Base-by-base conservation (phyloP, 2,113 vertebrate genomes). In the Trogon surrucura region DNA sequence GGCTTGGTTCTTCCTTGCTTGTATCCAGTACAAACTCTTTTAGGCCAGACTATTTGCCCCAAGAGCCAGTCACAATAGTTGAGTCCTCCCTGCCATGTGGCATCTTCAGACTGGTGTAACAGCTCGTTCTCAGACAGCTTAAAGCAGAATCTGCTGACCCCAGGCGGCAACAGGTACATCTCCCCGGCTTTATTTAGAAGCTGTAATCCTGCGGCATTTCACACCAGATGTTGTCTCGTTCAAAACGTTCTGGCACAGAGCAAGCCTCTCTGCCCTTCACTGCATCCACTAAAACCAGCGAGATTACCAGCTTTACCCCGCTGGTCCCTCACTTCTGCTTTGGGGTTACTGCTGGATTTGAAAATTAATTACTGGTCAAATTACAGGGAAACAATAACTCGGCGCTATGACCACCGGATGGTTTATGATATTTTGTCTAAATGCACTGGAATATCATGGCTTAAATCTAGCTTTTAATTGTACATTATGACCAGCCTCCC, bases 111-210 rank as follows among this genome's bases (percentile, higher is more conserved):
- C 60, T 5, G 44, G 12, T 5, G 0, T 32, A 62, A 30, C 44
- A 58, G 21, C 66, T 84, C 0, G 0, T 11, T 69, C 23, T 56
- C 58, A 23, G 62, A 11, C 51, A 82, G 38, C 32, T 26, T 47
- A 72, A 70, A 19, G 29, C 25, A 80, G 71, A 79, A 36, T 61
- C 87, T 72, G 82, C 69, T 80, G 48, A 47, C n/a, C 29, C 45
- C 45, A 34, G 26, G 32, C 85, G 91, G 56, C 80, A 86, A 23
- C 72, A 95, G 83, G 72, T 93, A 83, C 64, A 80, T 32, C 47
- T 61, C 72, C 44, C 2, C 0, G 18, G 69, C 86, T 96, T 91
- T 91, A 88, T 96, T 92, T 96, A 91, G 92, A 88, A 69, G 80
- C 80, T 60, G 51, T 89, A 94, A 88, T 88, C 77, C 82, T 58